Conservation (phyloP, 1,140 invertebrate species). For the Globodera ellingtonae region DNA sequence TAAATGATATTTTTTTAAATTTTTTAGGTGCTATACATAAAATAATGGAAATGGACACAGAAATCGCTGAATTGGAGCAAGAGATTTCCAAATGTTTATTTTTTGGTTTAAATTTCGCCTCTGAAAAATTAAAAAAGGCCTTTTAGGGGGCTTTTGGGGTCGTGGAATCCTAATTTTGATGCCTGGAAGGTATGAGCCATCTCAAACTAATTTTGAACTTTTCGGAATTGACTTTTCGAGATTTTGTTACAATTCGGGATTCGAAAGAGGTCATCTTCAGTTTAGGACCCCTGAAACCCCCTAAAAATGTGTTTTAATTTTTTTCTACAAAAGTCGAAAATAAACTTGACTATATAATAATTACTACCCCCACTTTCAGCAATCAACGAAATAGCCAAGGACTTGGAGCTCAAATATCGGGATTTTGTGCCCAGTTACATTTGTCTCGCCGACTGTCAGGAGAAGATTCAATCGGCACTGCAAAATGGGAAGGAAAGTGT, state of each 20-base stretch:
- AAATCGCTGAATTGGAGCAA: constrained; percentile 9
- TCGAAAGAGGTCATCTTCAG: too few species aligned
- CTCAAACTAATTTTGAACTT: too few species aligned
- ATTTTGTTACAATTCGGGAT: too few species aligned
- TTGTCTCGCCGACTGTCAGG: constrained; percentile 31
- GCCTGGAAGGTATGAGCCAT: too few species aligned
- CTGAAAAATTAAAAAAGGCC: too few species aligned
- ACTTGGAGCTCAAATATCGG: constrained; percentile 33
- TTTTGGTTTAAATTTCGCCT: neutral
- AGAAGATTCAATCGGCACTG: constrained; percentile 25
- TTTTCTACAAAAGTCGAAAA: neutral
- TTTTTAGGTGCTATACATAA: neutral
- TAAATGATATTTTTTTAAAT: too few species aligned
- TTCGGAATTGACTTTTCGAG: too few species aligned
- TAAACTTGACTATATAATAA: too few species aligned
- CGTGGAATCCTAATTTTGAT: neutral
- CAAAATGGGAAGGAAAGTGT: constrained; percentile 22
- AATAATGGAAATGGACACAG: constrained; percentile 13
- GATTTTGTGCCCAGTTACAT: constrained; percentile 30
- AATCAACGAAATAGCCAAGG: constrained; percentile 26
- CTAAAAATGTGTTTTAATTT: neutral
- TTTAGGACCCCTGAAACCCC: too few species aligned
- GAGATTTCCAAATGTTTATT: constrained; percentile 24
- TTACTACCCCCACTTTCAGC: constrained; percentile 2
- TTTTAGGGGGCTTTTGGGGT: neutral